A percentile compares a stretch with the other conserved stretches of the same genome.
These are phyloP conservation scores for Trichomalopsis sarcophagae DNA, from an alignment of 1,140 invertebrate species.

Conservation along the genomic window DNA sequence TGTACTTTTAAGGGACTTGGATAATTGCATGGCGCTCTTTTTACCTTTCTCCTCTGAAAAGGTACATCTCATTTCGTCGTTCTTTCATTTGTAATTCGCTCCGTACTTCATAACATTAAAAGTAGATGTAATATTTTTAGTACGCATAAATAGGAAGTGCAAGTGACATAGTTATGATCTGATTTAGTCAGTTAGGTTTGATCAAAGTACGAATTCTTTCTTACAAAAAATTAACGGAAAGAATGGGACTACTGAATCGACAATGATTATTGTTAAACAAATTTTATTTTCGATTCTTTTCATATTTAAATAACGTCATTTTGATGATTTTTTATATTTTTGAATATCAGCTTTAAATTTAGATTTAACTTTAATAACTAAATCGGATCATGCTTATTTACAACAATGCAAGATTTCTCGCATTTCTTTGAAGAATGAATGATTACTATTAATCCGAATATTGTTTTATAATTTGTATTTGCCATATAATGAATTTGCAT, in stretches of 20 bases:
- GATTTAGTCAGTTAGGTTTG: conserved; percentile 16
- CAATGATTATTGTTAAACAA: neutral
- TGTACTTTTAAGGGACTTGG: conserved; percentile 57
- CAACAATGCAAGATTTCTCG: conserved; percentile 20
- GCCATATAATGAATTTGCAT: conserved; percentile 18
- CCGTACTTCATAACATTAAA: conserved; percentile 50
- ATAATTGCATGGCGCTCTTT: conserved; percentile 51
- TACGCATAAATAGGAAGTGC: conserved; percentile 23
- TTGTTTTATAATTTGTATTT: conserved; percentile 13
- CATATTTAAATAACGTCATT: neutral
- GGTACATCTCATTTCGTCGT: conserved; percentile 50
- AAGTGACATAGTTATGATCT: conserved; percentile 19
- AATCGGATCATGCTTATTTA: conserved; percentile 33
- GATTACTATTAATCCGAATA: neutral
- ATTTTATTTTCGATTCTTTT: neutral
- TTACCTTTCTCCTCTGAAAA: conserved; percentile 34
- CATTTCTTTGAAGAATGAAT: conserved; percentile 36
- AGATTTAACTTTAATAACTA: neutral
- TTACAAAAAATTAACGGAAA: neutral
- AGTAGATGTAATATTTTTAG: conserved; percentile 45
- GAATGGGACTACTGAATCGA: neutral
- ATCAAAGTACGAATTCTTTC: neutral
- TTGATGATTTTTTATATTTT: neutral
- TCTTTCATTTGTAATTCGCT: conserved; percentile 49
- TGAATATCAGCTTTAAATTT: conserved; percentile 1